phyloP scores from a whole-genome alignment of 2,797 vertebrate genomes.

The Florisuga fusca region DNA sequence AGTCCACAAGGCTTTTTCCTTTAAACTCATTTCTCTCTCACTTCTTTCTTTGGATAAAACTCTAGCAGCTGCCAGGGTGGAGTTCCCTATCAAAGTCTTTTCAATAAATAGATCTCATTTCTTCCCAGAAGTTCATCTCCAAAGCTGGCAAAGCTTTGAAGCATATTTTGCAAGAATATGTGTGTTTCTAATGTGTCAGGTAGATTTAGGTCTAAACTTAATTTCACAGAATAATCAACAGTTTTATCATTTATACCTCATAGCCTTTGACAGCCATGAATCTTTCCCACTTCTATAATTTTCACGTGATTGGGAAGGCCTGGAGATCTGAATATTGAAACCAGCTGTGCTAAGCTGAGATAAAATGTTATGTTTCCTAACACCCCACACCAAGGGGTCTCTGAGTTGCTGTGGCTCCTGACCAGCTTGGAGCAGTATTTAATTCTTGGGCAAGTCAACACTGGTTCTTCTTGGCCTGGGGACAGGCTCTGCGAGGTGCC shows the following conservation, averaged over 20 bases:
- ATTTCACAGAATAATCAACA: neutral
- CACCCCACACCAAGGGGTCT: neutral
- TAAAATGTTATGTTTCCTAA: neutral
- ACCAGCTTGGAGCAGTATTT: neutral
- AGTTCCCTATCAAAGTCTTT: neutral
- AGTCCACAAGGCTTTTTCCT: neutral
- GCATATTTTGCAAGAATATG: neutral
- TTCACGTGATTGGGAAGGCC: neutral
- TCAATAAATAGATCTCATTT: neutral
- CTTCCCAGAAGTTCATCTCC: constrained; percentile 1
- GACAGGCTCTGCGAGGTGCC: neutral
- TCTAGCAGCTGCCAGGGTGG: neutral
- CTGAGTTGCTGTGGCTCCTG: neutral
- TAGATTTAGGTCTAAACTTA: neutral
- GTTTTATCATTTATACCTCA: neutral
- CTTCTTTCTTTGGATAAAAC: neutral
- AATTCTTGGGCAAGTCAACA: neutral
- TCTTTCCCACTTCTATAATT: neutral
- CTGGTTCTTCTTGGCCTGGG: neutral
- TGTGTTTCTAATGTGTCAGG: neutral
- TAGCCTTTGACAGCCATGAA: neutral
- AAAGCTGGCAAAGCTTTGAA: neutral
- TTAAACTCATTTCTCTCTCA: neutral
- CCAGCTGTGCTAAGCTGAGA: neutral
- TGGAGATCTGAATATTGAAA: neutral